Conservation (phyloP, 1,140 invertebrate species). For the Musca vetustissima region DNA sequence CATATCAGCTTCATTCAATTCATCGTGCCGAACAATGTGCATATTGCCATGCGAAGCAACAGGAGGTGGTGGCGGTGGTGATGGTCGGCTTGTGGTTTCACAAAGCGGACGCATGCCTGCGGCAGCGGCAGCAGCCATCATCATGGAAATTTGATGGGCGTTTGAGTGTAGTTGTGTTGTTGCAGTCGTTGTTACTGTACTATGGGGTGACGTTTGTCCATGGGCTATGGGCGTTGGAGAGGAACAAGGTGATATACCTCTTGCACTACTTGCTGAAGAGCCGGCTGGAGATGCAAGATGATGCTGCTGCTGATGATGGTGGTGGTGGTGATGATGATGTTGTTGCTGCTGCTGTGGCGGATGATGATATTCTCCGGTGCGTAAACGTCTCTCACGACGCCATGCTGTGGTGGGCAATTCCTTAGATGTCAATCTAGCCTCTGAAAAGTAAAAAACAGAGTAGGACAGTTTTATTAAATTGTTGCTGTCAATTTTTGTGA, state of each 20-base stretch:
- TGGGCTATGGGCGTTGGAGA: background rate
- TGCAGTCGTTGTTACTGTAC: slow-evolving; percentile 7
- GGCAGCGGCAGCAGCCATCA: slow-evolving; percentile 36
- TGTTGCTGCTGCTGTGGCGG: background rate
- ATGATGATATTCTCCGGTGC: slow-evolving; percentile 52
- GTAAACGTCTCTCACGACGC: slow-evolving; percentile 63
- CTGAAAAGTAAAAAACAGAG: slow-evolving; percentile 31
- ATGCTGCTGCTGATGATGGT: background rate
- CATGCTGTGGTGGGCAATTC: slow-evolving; percentile 66
- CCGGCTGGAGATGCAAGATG: slow-evolving; percentile 38
- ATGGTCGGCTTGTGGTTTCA: slow-evolving; percentile 28
- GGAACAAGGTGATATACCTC: slow-evolving; percentile 22
- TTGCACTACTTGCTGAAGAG: slow-evolving; percentile 9
- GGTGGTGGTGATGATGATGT: background rate
- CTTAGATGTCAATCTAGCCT: slow-evolving; percentile 58
- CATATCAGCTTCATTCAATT: slow-evolving; percentile 27
- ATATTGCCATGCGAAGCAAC: background rate
- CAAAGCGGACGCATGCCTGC: slow-evolving; percentile 27
- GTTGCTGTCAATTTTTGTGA: background rate
- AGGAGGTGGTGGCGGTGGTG: slow-evolving; percentile 7
- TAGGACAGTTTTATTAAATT: background rate
- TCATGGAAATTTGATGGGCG: slow-evolving; percentile 38
- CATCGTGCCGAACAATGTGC: slow-evolving; percentile 23
- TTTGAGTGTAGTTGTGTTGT: slow-evolving; percentile 10
- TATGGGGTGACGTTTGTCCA: slow-evolving; percentile 6